Base-by-base conservation (phyloP, 2,113 vertebrate genomes). In the Heterotis niloticus region DNA sequence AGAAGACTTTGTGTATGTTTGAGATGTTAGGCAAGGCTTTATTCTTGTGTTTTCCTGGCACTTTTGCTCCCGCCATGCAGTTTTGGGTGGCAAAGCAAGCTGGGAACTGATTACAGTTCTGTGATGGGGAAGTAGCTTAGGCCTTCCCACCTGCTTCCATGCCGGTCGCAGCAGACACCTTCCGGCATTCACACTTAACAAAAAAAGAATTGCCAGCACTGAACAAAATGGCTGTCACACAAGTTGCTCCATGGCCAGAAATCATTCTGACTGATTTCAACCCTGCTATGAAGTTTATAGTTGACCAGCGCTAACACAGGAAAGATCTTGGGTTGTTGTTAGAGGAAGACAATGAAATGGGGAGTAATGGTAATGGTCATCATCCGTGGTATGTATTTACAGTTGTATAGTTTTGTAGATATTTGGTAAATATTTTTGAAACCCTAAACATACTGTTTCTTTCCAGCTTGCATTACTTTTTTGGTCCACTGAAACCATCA, bases 11-110 rank as follows among this genome's bases (percentile, higher is more conserved):
- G 57, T 29, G 56, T 90, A 86, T 87, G 89, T 92, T 87, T 87
- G 87, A 86, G 87, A 88, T 90, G 88, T 89, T 86, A 89, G 88
- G 73, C 4, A 0, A 81, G 18, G 78, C 84, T 83, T 26, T 64
- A 44, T 20, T 75, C 26, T 17, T 57, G 71, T 59, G 1, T 10
- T 17, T n/a, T 51, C 71, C 71, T 73, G 18, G 34, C 12, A 71
- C 51, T 16, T 57, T 57, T 57, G n/a, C n/a, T 10, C 16, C n/a
- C 52, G 10, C 20, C 51, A 7, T 74, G 44, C 18, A 72, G 14
- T 54, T n/a, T 2, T 1, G 44, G 54, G 20, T 52, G 20, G 11
- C 69, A 54, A n/a, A 54, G 51, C 69, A 54, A 13, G n/a, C 51
- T 16, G 69, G 69, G 18, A 54, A 52, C 5, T 16, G 69, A 72